These are phyloP conservation scores for Oreochromis spilurus DNA, from an alignment of 2,113 vertebrate genomes.

Conservation along the genomic window DNA sequence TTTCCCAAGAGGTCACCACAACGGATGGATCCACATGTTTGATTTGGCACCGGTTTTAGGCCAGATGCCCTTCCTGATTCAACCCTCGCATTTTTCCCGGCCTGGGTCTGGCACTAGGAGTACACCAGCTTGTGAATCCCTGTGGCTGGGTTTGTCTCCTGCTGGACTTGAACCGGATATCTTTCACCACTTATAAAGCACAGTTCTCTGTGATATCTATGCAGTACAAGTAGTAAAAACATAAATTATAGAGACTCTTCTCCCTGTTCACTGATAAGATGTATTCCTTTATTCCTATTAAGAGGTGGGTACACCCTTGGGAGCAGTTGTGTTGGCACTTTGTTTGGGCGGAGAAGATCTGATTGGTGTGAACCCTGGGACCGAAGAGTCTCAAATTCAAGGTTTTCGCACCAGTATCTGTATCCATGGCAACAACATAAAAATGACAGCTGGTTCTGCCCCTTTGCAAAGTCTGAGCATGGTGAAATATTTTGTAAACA, in stretches of 20 bases:
- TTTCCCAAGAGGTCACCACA: neutral
- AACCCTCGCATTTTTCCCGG: neutral
- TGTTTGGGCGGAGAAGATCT: neutral
- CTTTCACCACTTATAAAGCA: neutral
- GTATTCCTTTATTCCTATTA: neutral
- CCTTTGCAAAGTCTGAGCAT: neutral
- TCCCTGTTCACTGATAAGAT: neutral
- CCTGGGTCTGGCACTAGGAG: neutral
- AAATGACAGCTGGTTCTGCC: neutral
- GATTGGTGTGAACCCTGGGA: neutral
- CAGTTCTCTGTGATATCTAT: neutral
- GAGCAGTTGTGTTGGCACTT: neutral
- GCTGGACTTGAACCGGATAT: neutral
- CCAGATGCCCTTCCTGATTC: neutral
- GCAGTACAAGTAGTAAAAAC: neutral
- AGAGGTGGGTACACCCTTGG: neutral
- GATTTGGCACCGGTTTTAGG: neutral
- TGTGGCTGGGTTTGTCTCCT: neutral
- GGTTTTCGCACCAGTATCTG: neutral
- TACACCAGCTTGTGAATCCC: neutral
- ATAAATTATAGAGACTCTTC: neutral
- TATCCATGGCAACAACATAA: conserved; percentile 13
- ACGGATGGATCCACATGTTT: neutral
- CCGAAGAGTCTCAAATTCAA: neutral
- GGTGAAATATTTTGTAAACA: neutral